Percentiles rank a stretch among this genome's conserved stretches.
phyloP scores from a whole-genome alignment of 2,113 vertebrate species.

The Climacteris rufus region DNA sequence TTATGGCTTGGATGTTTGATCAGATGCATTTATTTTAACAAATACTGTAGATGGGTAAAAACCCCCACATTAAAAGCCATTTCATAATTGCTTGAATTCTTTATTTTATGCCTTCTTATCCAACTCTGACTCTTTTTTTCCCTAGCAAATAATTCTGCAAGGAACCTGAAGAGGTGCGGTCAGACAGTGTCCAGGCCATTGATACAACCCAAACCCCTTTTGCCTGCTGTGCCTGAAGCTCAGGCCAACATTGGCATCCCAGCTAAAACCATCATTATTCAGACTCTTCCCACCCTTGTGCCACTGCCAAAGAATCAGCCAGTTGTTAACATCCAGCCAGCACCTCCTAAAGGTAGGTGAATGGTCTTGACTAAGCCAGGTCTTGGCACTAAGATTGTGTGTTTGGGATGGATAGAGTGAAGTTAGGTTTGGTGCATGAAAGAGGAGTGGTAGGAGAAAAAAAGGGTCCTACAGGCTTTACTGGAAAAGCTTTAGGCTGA shows the following conservation, averaged over 20 bases:
- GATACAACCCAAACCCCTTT: conserved; percentile 85
- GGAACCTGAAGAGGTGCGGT: conserved; percentile 75
- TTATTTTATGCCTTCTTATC: background rate
- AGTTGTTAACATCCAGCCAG: conserved; percentile 82
- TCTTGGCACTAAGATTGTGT: background rate
- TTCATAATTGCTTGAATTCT: background rate
- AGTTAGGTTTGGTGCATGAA: background rate
- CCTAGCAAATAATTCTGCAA: conserved; percentile 71
- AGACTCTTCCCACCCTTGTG: conserved; percentile 82
- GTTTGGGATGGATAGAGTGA: background rate
- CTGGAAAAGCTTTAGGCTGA: background rate
- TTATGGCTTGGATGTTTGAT: background rate
- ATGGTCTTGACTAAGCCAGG: background rate
- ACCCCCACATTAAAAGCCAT: rapidly evolving
- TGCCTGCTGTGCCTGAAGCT: conserved; percentile 82
- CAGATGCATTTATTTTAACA: background rate
- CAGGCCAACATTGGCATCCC: conserved; percentile 73
- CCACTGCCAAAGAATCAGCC: conserved; percentile 81
- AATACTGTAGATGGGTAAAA: background rate
- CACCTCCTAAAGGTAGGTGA: conserved; percentile 79
- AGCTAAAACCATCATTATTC: conserved; percentile 90
- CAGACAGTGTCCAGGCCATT: conserved; percentile 79
- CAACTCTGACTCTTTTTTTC: background rate
- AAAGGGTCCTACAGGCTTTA: background rate
- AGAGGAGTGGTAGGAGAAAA: background rate